Base-by-base conservation (phyloP, 2,797 vertebrate genomes). In the Varecia variegata region DNA sequence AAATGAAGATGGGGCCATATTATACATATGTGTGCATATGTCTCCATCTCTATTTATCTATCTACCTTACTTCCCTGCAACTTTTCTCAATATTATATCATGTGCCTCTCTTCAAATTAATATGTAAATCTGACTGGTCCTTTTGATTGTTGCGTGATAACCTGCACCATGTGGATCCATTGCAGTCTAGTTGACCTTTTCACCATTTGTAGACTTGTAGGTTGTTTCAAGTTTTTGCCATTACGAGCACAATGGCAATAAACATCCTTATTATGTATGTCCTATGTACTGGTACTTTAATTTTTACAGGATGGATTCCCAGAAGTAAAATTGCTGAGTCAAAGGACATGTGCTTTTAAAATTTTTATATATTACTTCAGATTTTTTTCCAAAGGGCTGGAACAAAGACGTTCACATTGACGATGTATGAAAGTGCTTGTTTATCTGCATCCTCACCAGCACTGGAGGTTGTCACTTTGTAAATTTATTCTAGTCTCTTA, bases 251-350 rank as follows among this genome's bases (percentile, higher is more conserved):
- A 93, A 76, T 14, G 71, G 38, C 7, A 71, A 9, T 92, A 95
- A 91, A 68, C 52, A 83, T 62, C 35, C 25, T 87, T 56, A 5
- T 77, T 84, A 58, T 35, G 0, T 38, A 14, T 62, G 38, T 84
- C 45, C 43, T 58, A 65, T 40, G 14, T 92, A 58, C n/a, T 80
- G 12, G 45, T 89, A 83, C 70, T 96, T 96, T 91, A 68, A 91
- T 76, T 98, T 97, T 93, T 96, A 89, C 35, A 80, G 58, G 82
- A 56, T 83, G 84, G 74, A 94, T 96, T 98, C 82, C 80, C 74
- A 95, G 93, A 98, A 96, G 79, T 68, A 84, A 90, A 93, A 79
- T 65, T 91, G 74, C 82, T 96, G 86, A 96, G 54, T 97, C 65
- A 91, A 89, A 95, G 71, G 35, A 77, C 87, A 67, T 40, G 32